phyloP scores from a whole-genome alignment of 2,797 vertebrate genomes.

The Simalia tracyae region DNA sequence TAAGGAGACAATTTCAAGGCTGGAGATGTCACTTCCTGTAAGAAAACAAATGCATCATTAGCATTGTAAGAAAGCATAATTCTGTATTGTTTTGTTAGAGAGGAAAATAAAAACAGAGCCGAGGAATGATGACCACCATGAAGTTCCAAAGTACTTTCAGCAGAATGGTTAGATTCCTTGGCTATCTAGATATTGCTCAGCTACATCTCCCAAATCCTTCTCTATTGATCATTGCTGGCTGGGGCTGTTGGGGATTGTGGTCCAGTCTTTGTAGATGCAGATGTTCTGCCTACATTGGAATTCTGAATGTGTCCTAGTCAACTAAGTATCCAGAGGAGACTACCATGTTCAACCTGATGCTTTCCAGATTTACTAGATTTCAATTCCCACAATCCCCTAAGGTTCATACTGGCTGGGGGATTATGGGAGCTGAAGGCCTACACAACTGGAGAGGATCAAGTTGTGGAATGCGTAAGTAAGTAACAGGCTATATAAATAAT shows the following conservation, averaged over 20 bases:
- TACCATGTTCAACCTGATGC: not conserved
- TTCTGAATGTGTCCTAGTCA: not conserved
- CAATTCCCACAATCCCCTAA: not conserved
- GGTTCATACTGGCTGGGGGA: too few relatives aligned
- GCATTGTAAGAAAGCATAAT: not conserved
- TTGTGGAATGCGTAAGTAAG: not conserved
- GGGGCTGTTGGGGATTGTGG: not conserved
- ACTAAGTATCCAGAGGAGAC: not conserved
- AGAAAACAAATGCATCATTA: not conserved
- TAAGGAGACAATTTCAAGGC: slow-evolving; percentile 60
- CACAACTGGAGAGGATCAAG: not conserved
- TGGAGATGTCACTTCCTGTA: slow-evolving; percentile 59
- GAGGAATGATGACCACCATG: not conserved
- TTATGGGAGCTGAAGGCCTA: not conserved
- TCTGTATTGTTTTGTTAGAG: not conserved
- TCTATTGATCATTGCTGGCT: not conserved
- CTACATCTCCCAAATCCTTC: not conserved
- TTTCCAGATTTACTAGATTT: not conserved
- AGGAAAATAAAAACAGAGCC: not conserved
- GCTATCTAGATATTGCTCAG: not conserved
- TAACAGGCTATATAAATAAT: not conserved
- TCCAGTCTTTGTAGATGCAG: not conserved
- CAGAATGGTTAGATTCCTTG: not conserved
- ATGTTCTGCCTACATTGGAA: not conserved
- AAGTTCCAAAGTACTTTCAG: not conserved